phyloP scores from a whole-genome alignment of 2,888 invertebrate genomes.

The Penaeus monodon region DNA sequence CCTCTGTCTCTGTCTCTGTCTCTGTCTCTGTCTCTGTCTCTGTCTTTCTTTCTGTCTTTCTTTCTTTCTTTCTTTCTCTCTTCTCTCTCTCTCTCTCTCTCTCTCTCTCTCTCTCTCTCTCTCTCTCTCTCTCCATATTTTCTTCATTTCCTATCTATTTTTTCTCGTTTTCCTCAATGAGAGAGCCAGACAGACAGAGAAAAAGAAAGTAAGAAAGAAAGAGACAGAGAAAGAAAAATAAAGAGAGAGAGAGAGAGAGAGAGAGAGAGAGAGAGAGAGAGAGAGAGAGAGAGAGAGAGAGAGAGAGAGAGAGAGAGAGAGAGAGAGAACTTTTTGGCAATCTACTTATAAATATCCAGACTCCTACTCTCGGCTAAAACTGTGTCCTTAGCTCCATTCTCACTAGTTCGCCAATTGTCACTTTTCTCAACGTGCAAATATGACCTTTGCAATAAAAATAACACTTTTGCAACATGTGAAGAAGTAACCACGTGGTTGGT shows the following conservation, averaged over 20 bases:
- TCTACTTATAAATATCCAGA: too few relatives aligned
- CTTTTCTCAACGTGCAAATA: neutral
- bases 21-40: too few relatives aligned
- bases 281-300: neutral
- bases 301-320: conserved; percentile 6
- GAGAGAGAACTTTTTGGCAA: neutral
- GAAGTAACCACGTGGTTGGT: too few relatives aligned
- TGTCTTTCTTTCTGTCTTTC: too few relatives aligned
- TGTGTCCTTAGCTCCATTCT: neutral
- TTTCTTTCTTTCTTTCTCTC: too few relatives aligned
- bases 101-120: neutral
- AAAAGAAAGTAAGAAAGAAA: neutral
- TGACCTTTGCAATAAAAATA: too few relatives aligned
- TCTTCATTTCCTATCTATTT: neutral
- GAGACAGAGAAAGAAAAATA: neutral
- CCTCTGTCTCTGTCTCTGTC: too few relatives aligned
- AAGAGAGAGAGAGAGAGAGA: neutral
- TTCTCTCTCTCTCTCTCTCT: neutral
- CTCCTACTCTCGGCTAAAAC: too few relatives aligned
- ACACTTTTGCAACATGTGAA: too few relatives aligned
- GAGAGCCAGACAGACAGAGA: neutral
- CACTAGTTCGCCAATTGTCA: neutral
- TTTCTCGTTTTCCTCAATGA: neutral
- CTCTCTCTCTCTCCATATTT: neutral
- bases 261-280: neutral